These are phyloP conservation scores for Charadrius vociferus DNA, from an alignment of 2,113 vertebrate species.

Conservation along the genomic window DNA sequence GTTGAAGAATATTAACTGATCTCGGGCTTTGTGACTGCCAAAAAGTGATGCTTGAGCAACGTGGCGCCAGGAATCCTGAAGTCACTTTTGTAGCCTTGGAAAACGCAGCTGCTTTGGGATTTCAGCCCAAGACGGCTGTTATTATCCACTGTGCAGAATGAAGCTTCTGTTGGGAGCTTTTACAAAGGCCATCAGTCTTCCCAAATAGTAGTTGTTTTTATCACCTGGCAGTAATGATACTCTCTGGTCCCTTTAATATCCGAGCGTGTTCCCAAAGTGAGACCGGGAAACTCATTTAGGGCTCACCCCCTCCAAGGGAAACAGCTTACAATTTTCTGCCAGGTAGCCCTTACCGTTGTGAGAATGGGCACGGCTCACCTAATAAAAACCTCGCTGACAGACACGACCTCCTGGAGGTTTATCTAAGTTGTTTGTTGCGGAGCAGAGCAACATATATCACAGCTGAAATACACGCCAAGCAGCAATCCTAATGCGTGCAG, in stretches of 20 bases:
- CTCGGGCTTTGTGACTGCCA: constrained; percentile 3
- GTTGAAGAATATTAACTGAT: constrained; percentile 15
- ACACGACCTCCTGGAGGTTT: constrained; percentile 57
- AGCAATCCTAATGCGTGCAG: constrained; percentile 54
- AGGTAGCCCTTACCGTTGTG: constrained; percentile 41
- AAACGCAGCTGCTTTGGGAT: constrained; percentile 57
- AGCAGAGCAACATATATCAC: constrained; percentile 69
- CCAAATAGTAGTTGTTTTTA: constrained; percentile 51
- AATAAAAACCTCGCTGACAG: constrained; percentile 66
- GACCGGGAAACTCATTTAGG: not conserved
- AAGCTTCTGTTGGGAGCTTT: constrained; percentile 9
- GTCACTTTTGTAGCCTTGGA: constrained; percentile 56
- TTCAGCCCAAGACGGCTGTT: constrained; percentile 8
- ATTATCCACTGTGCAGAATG: constrained; percentile 22
- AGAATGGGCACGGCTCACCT: constrained; percentile 55
- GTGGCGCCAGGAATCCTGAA: constrained; percentile 43
- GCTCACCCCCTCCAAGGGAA: not conserved
- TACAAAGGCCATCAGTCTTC: constrained; percentile 10
- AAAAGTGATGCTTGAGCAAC: not conserved
- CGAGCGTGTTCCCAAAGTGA: not conserved
- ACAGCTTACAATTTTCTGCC: constrained; percentile 28
- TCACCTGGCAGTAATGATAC: not conserved
- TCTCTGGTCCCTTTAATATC: constrained; percentile 61
- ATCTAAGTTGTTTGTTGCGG: constrained; percentile 61
- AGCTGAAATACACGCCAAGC: constrained; percentile 63